A percentile compares a stretch with the other conserved stretches of the same genome.
phyloP scores from a whole-genome alignment of 1,140 invertebrate species.

The Tetramorium parvispinum region DNA sequence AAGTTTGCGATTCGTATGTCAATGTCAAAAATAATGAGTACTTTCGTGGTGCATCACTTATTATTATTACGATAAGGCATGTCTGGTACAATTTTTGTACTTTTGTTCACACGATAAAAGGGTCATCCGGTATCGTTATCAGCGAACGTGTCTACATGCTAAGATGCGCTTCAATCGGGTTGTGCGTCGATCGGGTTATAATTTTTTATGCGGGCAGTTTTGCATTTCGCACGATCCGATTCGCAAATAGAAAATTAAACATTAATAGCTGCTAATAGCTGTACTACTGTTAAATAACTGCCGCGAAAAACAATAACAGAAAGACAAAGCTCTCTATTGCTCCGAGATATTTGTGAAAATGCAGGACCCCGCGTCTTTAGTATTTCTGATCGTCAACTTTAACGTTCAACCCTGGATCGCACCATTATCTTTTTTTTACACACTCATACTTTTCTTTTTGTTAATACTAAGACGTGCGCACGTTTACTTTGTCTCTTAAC shows the following conservation, averaged over 20 bases:
- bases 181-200: slow-evolving; percentile 23
- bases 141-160: slow-evolving; percentile 44
- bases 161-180: slow-evolving; percentile 44
- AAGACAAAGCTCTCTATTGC: slow-evolving; percentile 36
- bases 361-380: slow-evolving; percentile 76
- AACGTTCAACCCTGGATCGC: slow-evolving; percentile 73
- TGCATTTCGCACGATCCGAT: slow-evolving; percentile 50
- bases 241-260: slow-evolving; percentile 52
- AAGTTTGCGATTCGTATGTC: slow-evolving; percentile 31
- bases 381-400: slow-evolving; percentile 72
- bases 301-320: slow-evolving; percentile 60
- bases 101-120: slow-evolving; percentile 61
- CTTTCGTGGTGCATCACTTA: slow-evolving; percentile 62
- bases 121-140: slow-evolving; percentile 33
- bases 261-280: slow-evolving; percentile 67
- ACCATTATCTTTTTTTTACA: slow-evolving; percentile 73
- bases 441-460: slow-evolving; percentile 63
- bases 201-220: slow-evolving; percentile 55
- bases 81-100: slow-evolving; percentile 75
- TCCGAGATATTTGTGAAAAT: slow-evolving; percentile 81
- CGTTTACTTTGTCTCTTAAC: slow-evolving; percentile 75
- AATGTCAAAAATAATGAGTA: slow-evolving; percentile 62
- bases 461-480: slow-evolving; percentile 81
- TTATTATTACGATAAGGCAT: slow-evolving; percentile 74
- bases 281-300: slow-evolving; percentile 69